phyloP scores from a whole-genome alignment of 2,113 vertebrate genomes.

The Melanostigma gelatinosum region DNA sequence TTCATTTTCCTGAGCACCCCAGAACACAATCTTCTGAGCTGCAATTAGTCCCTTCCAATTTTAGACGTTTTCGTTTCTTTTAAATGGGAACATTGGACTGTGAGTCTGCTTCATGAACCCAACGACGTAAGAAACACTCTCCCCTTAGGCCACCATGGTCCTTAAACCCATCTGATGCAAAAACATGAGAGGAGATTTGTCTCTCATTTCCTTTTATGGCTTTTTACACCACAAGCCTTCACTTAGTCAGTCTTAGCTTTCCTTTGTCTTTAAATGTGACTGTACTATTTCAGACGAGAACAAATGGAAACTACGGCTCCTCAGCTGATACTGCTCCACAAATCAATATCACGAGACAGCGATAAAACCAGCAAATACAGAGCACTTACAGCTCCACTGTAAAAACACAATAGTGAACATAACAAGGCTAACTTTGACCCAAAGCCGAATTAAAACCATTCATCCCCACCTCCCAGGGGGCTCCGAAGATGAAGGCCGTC shows the following conservation, averaged over 20 bases:
- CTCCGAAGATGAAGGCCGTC: not conserved
- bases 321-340: not conserved
- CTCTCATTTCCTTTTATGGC: conserved; percentile 5
- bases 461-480: conserved; percentile 1
- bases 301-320: not conserved
- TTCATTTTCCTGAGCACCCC: conserved; percentile 21
- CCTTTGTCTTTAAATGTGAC: not conserved
- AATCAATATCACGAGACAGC: conserved; percentile 30
- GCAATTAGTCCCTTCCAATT: conserved; percentile 47
- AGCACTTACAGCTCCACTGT: conserved; percentile 33
- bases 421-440: conserved; percentile 53
- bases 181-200: not conserved
- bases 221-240: not conserved
- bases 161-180: conserved; percentile 18
- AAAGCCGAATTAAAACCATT: conserved; percentile 34
- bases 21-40: conserved; percentile 49
- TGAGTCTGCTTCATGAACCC: conserved; percentile 40
- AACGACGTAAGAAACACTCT: conserved; percentile 23
- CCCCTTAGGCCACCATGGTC: not conserved
- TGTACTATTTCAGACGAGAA: not conserved
- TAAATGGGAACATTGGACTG: conserved; percentile 43
- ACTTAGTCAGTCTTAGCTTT: not conserved
- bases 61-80: conserved; percentile 34
- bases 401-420: conserved; percentile 44
- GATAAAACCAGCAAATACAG: conserved; percentile 44